Evolutionary conservation across 1,140 invertebrate genomes (phyloP).

Genomic region (Muscidifurax raptorellus): DNA sequence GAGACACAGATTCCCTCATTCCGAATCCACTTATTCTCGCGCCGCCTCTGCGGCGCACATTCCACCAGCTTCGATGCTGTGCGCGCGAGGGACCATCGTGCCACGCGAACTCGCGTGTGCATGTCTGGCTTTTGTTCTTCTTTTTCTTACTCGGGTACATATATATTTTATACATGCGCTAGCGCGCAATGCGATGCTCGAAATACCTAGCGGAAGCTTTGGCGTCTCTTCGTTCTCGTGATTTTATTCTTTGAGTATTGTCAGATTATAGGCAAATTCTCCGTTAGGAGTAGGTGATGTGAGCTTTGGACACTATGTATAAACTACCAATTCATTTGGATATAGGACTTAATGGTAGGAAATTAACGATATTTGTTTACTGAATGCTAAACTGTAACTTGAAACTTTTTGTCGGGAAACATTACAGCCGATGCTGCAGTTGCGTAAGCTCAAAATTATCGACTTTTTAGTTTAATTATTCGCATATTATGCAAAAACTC

Average conservation of each 20-base stretch:
- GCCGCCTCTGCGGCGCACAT: background rate
- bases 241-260: background rate
- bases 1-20: slow-evolving; percentile 6
- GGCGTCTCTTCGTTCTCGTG: background rate
- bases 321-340: too few species aligned
- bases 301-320: too few species aligned
- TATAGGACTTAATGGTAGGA: too few species aligned
- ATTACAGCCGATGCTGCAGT: too few species aligned
- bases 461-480: too few species aligned
- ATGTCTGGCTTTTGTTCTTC: background rate
- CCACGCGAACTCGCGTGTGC: background rate
- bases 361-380: too few species aligned
- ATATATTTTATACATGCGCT: background rate
- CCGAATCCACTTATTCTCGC: slow-evolving; percentile 2
- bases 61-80: background rate
- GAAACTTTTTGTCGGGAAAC: too few species aligned
- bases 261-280: background rate
- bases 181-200: too few species aligned
- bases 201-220: background rate
- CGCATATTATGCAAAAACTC: too few species aligned
- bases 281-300: too few species aligned
- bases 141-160: background rate
- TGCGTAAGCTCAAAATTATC: too few species aligned
- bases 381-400: too few species aligned
- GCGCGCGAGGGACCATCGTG: background rate